Evolutionary conservation across 2,113 vertebrate species (phyloP).

Genomic region (Sceloporus undulatus): DNA sequence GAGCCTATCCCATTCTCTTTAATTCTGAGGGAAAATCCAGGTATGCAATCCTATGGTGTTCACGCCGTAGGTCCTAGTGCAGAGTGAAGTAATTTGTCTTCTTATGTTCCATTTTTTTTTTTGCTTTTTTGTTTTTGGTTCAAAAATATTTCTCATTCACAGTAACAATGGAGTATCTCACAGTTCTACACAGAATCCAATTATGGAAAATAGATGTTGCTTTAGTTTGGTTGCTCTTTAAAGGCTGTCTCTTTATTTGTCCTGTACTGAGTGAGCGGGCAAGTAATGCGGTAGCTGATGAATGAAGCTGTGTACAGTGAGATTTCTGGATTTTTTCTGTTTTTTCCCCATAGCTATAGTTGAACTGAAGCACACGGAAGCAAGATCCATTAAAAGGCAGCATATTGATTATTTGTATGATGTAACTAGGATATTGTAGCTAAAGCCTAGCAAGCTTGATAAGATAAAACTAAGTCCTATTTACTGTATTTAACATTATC

Average conservation of each 20-base stretch:
- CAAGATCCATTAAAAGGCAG: slow-evolving; percentile 87
- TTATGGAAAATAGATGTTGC: background rate
- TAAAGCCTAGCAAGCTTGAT: slow-evolving; percentile 83
- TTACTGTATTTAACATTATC: slow-evolving; percentile 86
- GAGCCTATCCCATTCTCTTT: background rate
- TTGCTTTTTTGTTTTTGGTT: background rate
- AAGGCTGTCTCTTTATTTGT: slow-evolving; percentile 68
- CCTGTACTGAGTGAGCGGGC: slow-evolving; percentile 72
- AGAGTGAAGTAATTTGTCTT: background rate
- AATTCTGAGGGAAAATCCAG: background rate
- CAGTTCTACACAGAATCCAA: slow-evolving; percentile 7
- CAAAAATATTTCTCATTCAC: slow-evolving; percentile 19
- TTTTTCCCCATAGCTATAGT: slow-evolving; percentile 63
- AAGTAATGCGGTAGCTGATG: slow-evolving; percentile 76
- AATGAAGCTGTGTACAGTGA: slow-evolving; percentile 76
- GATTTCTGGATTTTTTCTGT: slow-evolving; percentile 68
- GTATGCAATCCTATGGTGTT: background rate
- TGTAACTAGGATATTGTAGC: slow-evolving; percentile 79
- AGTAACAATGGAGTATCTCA: slow-evolving; percentile 27
- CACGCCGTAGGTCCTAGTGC: background rate
- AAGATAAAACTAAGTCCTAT: slow-evolving; percentile 84
- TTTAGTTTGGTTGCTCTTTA: slow-evolving; percentile 83
- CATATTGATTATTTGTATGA: slow-evolving; percentile 85
- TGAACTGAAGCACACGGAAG: slow-evolving; percentile 80
- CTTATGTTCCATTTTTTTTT: background rate